A percentile compares a stretch with the other conserved stretches of the same genome.
Conservation (phyloP, 2,888 invertebrate species). For the Drosophila parthenogenetica region DNA sequence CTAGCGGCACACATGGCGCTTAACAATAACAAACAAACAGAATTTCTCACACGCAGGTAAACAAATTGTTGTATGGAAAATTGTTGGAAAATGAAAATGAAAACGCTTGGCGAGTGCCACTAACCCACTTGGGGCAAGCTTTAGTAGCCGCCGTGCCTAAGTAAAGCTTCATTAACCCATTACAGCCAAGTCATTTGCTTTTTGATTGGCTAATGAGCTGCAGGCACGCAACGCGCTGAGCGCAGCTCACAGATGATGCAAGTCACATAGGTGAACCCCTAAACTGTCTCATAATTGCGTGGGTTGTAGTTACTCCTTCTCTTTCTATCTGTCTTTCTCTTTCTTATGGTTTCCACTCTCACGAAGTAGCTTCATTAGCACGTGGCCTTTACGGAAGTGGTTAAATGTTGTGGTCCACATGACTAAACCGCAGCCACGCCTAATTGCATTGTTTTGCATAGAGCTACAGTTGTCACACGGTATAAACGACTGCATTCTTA, state of each 20-base stretch:
- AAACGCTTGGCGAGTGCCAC: conserved; percentile 68
- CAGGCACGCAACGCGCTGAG: conserved; percentile 59
- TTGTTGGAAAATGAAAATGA: conserved; percentile 26
- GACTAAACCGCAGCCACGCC: conserved; percentile 76
- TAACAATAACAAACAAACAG: conserved; percentile 56
- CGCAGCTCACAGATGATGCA: conserved; percentile 45
- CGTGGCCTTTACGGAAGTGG: conserved; percentile 73
- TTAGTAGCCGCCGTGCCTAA: conserved; percentile 21
- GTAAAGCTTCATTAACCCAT: conserved; percentile 66
- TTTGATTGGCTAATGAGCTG: conserved; percentile 58
- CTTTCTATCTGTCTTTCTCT: background rate
- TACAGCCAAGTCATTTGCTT: conserved; percentile 46
- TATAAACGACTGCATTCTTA: background rate
- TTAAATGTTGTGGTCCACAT: conserved; percentile 69
- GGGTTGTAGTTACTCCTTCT: conserved; percentile 2
- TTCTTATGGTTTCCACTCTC: background rate
- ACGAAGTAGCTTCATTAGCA: conserved; percentile 46
- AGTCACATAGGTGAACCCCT: conserved; percentile 19
- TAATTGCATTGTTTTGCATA: conserved; percentile 67
- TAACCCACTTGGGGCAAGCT: conserved; percentile 69
- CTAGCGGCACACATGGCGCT: conserved; percentile 54
- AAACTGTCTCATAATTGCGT: conserved; percentile 30
- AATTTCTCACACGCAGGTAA: conserved; percentile 70
- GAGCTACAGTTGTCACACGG: conserved; percentile 45
- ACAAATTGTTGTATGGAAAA: conserved; percentile 42